Conservation (phyloP, 1,140 invertebrate genomes). For the Gonatopus flavifemur region DNA sequence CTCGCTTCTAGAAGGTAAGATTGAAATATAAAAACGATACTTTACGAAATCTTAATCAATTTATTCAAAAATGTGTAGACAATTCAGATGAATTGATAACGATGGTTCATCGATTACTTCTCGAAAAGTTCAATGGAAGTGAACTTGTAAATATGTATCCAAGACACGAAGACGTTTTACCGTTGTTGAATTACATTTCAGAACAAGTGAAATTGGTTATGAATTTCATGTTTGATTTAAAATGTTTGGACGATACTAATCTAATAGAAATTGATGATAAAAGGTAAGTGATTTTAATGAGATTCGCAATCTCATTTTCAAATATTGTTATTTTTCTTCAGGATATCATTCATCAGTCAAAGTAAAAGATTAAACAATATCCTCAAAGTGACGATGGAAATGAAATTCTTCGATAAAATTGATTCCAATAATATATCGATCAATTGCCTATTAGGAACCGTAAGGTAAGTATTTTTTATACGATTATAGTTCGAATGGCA, state of each 20-base stretch:
- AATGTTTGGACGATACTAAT: constrained; percentile 26
- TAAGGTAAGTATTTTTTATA: constrained; percentile 29
- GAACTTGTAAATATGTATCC: constrained; percentile 16
- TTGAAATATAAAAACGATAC: constrained; percentile 1
- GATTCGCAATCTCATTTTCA: constrained; percentile 1
- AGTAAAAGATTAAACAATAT: constrained; percentile 33
- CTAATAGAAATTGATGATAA: constrained; percentile 30
- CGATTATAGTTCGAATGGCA: background rate
- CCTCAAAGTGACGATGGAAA: constrained; percentile 26
- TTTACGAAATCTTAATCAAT: background rate
- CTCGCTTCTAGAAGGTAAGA: constrained; percentile 33
- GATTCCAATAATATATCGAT: constrained; percentile 27
- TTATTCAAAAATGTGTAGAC: constrained; percentile 11
- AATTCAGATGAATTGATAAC: constrained; percentile 20
- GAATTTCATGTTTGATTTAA: constrained; percentile 40
- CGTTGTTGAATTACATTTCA: constrained; percentile 31
- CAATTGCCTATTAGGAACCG: constrained; percentile 27
- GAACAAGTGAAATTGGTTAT: constrained; percentile 34
- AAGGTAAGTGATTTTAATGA: constrained; percentile 28
- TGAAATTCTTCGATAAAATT: constrained; percentile 37
- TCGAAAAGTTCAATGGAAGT: constrained; percentile 26
- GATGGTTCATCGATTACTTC: constrained; percentile 35
- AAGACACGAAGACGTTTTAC: constrained; percentile 28
- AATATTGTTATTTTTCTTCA: constrained; percentile 24
- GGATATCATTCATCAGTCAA: constrained; percentile 29